These are phyloP conservation scores for Struthidea cinerea DNA, from an alignment of 2,113 vertebrate genomes.

Conservation along the genomic window DNA sequence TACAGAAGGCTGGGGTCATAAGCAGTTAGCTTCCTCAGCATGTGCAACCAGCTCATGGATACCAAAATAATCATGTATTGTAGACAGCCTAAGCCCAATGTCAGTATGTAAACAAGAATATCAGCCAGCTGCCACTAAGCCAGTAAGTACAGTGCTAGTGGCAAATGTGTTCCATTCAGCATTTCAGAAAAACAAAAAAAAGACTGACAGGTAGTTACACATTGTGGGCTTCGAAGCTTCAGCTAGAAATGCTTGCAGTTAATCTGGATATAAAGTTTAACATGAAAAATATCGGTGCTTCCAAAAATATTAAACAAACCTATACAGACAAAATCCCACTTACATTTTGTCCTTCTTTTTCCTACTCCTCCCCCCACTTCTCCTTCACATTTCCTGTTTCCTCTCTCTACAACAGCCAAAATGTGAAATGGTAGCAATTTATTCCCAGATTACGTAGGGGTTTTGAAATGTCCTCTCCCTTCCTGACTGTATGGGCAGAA, in stretches of 20 bases:
- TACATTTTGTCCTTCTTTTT: neutral
- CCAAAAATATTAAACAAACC: neutral
- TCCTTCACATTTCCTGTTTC: neutral
- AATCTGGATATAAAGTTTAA: neutral
- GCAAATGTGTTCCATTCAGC: neutral
- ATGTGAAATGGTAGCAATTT: neutral
- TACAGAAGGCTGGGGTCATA: neutral
- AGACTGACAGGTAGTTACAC: neutral
- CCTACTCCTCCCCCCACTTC: neutral
- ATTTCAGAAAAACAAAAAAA: neutral
- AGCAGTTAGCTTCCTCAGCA: neutral
- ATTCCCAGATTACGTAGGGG: neutral
- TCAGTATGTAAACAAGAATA: neutral
- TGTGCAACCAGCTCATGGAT: neutral
- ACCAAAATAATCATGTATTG: neutral
- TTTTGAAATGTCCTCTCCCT: neutral
- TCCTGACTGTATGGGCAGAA: neutral
- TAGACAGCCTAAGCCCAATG: neutral
- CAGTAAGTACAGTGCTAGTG: neutral
- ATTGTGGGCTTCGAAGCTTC: neutral
- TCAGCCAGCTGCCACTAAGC: neutral
- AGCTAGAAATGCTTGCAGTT: neutral
- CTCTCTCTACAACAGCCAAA: neutral
- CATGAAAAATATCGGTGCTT: neutral
- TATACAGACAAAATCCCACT: neutral